These are phyloP conservation scores for Pitta sordida DNA, from an alignment of 2,113 vertebrate genomes.

Conservation along the genomic window DNA sequence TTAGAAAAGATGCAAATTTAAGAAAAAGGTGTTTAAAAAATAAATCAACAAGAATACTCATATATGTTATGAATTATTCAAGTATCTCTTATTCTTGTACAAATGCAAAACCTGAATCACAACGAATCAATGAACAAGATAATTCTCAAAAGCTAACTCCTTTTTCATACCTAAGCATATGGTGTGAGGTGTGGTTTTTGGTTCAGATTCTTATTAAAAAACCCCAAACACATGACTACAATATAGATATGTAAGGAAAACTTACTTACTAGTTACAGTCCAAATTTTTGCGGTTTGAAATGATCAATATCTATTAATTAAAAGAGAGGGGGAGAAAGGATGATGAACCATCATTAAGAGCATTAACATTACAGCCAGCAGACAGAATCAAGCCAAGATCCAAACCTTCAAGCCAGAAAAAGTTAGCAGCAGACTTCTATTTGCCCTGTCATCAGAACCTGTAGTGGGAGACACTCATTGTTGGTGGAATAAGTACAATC, in stretches of 20 bases:
- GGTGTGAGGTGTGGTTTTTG: not conserved
- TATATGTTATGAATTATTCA: not conserved
- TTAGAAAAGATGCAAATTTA: not conserved
- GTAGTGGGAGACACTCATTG: not conserved
- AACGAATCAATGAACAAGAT: not conserved
- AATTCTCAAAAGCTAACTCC: not conserved
- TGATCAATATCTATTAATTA: not conserved
- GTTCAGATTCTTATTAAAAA: not conserved
- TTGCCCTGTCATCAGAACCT: not conserved
- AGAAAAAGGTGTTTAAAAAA: not conserved
- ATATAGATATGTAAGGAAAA: not conserved
- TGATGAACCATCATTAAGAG: not conserved
- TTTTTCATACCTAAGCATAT: not conserved
- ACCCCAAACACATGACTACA: not conserved
- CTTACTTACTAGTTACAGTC: not conserved
- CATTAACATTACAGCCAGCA: not conserved
- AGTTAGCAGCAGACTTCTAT: not conserved
- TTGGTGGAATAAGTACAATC: not conserved
- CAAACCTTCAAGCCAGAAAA: not conserved
- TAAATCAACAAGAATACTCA: not conserved
- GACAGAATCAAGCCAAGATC: not conserved
- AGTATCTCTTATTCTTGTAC: not conserved
- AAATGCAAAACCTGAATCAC: not conserved
- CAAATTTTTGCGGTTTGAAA: not conserved
- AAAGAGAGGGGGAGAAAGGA: rapidly evolving